phyloP scores from a whole-genome alignment of 2,113 vertebrate genomes.

The Pantherophis guttatus region DNA sequence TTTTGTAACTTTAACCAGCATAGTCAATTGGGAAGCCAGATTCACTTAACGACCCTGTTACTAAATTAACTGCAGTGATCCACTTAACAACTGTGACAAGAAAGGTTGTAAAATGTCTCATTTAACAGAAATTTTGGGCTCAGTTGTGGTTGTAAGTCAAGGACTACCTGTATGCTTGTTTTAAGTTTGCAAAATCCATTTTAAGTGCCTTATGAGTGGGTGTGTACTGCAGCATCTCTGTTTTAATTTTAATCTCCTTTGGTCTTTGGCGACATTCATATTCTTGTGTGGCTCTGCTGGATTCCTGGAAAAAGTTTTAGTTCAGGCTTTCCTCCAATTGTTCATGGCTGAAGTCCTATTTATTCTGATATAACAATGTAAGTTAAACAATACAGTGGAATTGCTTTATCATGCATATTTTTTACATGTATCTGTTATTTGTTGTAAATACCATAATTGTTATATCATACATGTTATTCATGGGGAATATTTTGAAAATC shows the following conservation, averaged over 20 bases:
- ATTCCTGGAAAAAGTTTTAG: not conserved
- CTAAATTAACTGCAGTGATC: not conserved
- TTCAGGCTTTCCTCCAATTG: slow-evolving; percentile 19
- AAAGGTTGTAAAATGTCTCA: not conserved
- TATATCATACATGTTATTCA: not conserved
- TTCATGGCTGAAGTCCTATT: slow-evolving; percentile 35
- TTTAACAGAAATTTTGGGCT: not conserved
- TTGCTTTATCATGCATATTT: slow-evolving; percentile 1
- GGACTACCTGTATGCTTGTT: not conserved
- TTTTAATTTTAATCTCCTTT: not conserved
- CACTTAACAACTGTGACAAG: not conserved
- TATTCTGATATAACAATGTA: not conserved
- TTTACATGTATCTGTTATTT: not conserved
- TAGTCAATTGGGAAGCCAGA: not conserved
- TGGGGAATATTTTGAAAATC: not conserved
- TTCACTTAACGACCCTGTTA: not conserved
- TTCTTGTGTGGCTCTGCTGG: not conserved
- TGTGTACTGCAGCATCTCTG: not conserved
- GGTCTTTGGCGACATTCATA: not conserved
- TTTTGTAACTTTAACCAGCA: not conserved
- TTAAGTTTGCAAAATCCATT: not conserved
- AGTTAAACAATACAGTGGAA: not conserved
- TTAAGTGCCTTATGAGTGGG: not conserved
- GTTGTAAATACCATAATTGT: not conserved
- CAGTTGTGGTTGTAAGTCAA: not conserved